Base-by-base conservation (phyloP, 2,888 invertebrate species). In the Coremacera marginata region DNA sequence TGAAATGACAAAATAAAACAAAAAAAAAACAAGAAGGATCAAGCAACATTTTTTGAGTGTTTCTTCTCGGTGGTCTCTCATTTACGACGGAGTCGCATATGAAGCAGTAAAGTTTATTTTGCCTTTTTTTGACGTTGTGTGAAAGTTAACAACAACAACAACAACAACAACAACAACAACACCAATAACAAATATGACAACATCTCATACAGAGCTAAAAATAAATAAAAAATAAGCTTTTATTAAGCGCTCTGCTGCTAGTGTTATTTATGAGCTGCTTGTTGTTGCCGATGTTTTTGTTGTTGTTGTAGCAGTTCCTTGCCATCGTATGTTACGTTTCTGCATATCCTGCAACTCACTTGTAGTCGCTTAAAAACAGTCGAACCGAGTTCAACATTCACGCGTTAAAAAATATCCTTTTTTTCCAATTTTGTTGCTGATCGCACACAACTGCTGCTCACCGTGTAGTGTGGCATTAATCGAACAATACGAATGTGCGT, bases 341-440 rank as follows among this genome's bases (percentile, higher is more conserved):
- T 77, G 79, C 81, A 82, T 82, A 82, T 87, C 85, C 86, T 87
- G 83, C 84, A 85, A 85, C 86, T 87, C 86, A 86, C 85, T 87
- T 85, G 86, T 87, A 89, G 89, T 89, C 88, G 89, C 88, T 88
- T 88, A 88, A 89, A 89, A 89, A 89, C 89, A 88, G 89, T 89
- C 89, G 88, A 88, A 88, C 89, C 71, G 37, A 37, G 65, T 37
- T 65, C 34, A 65, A 65, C 65, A 31, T 60, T 8, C 57, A 60
- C 57, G 57, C 57, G 57, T 60, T 27, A 25, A 22, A 60, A 60
- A 60, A 25, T 22, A 60, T 60, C 57, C 57, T 60, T 60, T 60
- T 27, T 44, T 44, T 44, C 11, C 5, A 9, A 44, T 44, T 3
- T 14, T 44, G 14, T 14, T 44, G 44, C 9, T 22, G 25, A 60